Conservation (phyloP, 2,888 invertebrate species). For the Tribolium freemani region DNA sequence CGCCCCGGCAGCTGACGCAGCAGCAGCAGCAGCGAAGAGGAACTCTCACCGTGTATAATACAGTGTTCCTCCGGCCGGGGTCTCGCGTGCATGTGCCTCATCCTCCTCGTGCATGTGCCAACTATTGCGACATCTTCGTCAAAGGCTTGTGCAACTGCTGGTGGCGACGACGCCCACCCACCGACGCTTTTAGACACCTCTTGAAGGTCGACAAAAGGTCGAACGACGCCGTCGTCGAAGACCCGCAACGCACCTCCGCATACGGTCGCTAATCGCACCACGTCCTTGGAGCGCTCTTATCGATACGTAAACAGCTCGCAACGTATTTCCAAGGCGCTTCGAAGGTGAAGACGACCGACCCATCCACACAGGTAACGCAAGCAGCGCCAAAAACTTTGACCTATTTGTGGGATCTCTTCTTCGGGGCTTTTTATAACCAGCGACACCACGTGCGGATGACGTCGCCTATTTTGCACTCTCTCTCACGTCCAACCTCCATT, state of each 20-base stretch:
- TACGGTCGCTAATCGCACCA: constrained; percentile 26
- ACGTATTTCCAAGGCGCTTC: too few species aligned
- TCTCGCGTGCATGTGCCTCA: constrained; percentile 51
- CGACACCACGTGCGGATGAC: constrained; percentile 26
- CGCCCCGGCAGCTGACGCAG: constrained; percentile 45
- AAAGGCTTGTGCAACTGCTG: constrained; percentile 29
- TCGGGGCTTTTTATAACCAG: constrained; percentile 20
- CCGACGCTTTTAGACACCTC: constrained; percentile 54
- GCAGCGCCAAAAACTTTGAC: constrained; percentile 14
- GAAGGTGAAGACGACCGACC: constrained; percentile 29
- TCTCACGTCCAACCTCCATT: constrained; percentile 13
- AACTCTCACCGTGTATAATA: constrained; percentile 5
- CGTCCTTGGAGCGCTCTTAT: constrained; percentile 31
- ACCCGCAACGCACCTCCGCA: constrained; percentile 1
- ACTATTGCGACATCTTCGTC: constrained; percentile 50
- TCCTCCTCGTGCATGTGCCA: constrained; percentile 48
- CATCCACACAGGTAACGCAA: constrained; percentile 20
- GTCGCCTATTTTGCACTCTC: constrained; percentile 16
- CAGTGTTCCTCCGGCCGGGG: constrained; percentile 59
- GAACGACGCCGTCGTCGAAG: neutral
- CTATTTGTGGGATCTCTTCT: constrained; percentile 15
- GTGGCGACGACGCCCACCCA: constrained; percentile 54
- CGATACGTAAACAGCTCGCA: constrained; percentile 26
- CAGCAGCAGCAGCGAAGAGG: constrained; percentile 43
- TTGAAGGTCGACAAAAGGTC: constrained; percentile 55